Evolutionary conservation across 1,140 invertebrate genomes (phyloP).

Genomic region (Caenorhabditis tropicalis): DNA sequence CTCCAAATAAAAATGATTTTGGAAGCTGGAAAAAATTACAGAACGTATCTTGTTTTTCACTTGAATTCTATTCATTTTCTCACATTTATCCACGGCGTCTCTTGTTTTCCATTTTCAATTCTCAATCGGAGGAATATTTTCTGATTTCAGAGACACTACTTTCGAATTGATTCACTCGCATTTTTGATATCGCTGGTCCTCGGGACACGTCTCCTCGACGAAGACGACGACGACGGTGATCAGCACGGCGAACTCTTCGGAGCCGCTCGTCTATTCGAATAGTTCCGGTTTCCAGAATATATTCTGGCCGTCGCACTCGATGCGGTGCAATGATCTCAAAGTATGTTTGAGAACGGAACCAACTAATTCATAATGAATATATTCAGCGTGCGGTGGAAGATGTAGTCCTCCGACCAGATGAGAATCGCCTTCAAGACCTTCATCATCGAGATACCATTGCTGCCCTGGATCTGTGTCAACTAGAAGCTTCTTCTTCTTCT

Average conservation of each 20-base stretch:
- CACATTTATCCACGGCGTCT: neutral
- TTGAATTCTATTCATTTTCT: neutral
- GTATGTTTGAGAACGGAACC: no score
- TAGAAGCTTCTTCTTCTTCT: neutral
- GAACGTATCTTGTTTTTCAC: neutral
- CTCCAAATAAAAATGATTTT: neutral
- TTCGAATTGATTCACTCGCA: neutral
- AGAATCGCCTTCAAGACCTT: slow-evolving; percentile 49
- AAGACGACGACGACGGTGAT: neutral
- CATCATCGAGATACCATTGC: slow-evolving; percentile 53
- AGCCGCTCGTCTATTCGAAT: neutral
- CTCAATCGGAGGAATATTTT: no score
- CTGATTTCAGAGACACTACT: neutral
- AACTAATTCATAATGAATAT: no score
- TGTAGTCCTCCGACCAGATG: slow-evolving; percentile 56
- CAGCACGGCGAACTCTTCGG: slow-evolving; percentile 13
- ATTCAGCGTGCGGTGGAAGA: slow-evolving; percentile 56
- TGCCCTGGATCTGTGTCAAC: slow-evolving; percentile 57
- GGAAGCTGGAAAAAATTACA: neutral
- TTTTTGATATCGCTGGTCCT: neutral
- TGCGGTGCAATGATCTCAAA: slow-evolving; percentile 9
- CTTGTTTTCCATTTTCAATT: neutral
- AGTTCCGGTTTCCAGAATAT: neutral
- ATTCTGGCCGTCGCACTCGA: neutral
- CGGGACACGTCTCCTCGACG: neutral